Conservation (phyloP, 37 sponge, comb jelly and placozoan species). For the Cliona cf. orientalis region DNA sequence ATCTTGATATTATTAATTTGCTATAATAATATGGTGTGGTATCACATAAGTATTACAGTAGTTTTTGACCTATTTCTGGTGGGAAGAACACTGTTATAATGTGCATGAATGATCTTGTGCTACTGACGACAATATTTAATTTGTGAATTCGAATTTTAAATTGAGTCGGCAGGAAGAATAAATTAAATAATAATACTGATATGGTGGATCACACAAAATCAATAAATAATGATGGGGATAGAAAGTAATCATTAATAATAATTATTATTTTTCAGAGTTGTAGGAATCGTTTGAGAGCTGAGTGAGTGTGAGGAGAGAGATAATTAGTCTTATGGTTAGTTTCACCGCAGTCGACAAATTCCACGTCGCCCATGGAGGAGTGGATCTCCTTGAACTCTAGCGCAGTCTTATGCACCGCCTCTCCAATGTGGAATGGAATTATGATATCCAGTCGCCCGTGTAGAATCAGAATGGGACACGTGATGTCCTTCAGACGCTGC, state of each 20-base stretch:
- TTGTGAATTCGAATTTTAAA: too few relatives aligned
- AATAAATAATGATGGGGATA: too few relatives aligned
- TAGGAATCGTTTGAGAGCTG: constrained; percentile 61
- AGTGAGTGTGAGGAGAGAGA: background rate
- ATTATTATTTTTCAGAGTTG: constrained; percentile 2
- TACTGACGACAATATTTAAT: too few relatives aligned
- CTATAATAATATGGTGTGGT: too few relatives aligned
- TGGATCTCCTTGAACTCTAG: constrained; percentile 1
- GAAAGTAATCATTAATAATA: background rate
- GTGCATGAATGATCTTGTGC: too few relatives aligned
- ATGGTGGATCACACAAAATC: background rate
- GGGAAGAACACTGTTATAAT: too few relatives aligned
- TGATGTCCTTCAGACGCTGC: constrained; percentile 27
- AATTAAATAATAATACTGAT: background rate
- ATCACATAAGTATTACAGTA: too few relatives aligned
- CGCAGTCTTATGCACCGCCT: constrained; percentile 50
- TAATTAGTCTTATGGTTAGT: constrained; percentile 67
- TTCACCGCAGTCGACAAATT: constrained; percentile 66
- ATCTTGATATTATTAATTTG: too few relatives aligned
- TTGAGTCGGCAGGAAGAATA: too few relatives aligned
- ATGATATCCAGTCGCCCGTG: constrained; percentile 69
- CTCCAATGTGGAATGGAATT: constrained; percentile 70
- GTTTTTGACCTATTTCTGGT: too few relatives aligned
- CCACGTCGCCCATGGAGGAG: constrained; percentile 9
- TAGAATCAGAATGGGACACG: constrained; percentile 69